Percentiles rank a stretch among this genome's conserved stretches.
These are phyloP conservation scores for Megamerina dolium DNA, from an alignment of 2,888 invertebrate genomes.

Conservation along the genomic window DNA sequence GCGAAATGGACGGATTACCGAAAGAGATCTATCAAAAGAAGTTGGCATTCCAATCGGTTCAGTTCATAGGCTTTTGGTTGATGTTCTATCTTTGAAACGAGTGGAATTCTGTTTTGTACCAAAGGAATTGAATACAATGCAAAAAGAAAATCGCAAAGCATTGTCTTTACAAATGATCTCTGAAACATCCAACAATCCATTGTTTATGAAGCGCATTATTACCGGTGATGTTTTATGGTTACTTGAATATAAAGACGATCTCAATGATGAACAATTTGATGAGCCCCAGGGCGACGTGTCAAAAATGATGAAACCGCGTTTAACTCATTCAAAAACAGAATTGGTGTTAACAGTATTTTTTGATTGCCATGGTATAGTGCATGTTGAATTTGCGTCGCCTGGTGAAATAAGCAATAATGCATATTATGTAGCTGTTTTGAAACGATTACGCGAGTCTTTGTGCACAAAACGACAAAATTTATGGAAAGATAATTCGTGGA, in stretches of 20 bases:
- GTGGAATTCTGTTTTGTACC: background rate
- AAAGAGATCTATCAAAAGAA: background rate
- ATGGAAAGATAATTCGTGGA: constrained; percentile 5
- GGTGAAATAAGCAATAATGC: constrained; percentile 3
- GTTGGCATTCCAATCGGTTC: background rate
- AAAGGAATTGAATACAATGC: background rate
- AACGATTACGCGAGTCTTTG: constrained; percentile 3
- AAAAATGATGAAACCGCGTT: background rate
- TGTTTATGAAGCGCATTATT: background rate
- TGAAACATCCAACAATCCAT: background rate
- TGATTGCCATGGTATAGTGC: constrained; percentile 5
- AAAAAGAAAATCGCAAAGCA: background rate
- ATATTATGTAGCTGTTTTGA: constrained; percentile 9
- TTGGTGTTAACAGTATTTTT: constrained; percentile 1
- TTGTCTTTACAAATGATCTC: background rate
- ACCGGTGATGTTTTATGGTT: background rate
- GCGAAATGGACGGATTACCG: background rate
- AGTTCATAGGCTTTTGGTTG: background rate
- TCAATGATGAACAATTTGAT: background rate
- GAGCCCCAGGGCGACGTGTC: constrained; percentile 12
- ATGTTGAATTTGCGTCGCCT: constrained; percentile 1
- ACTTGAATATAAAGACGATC: background rate
- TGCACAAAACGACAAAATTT: constrained; percentile 4
- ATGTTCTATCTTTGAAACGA: background rate
- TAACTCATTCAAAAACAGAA: background rate